Evolutionary conservation across 1,140 invertebrate species (phyloP), one percentile per base, ranked within the genome.

Genomic region (Mya arenaria): DNA sequence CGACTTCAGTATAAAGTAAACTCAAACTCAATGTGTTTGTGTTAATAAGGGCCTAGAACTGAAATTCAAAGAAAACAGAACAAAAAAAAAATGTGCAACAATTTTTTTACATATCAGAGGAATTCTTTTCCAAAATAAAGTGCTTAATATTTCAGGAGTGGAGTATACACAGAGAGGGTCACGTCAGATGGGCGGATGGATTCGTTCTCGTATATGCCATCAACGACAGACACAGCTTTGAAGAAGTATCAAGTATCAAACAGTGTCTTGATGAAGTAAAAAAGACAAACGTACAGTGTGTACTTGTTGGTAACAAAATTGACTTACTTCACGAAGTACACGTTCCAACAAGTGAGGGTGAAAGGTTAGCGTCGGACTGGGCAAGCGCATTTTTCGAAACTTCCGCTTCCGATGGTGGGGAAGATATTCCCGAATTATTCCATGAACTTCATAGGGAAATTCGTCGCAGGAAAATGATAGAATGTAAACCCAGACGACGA

Each of bases 251-350:
- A 85, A 96, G 96, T 88, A 66, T 91, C 28, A 91, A 91, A 78
- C 85, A 88, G 63, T 82, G 96, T 95, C 68, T 90, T 87, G 96
- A 97, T 87, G 93, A 96, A 37, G 93, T 95, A 84, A 94, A 95
- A 81, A 94, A 95, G 87, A 91, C 88, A 44, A 91, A 91, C 80
- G 88, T 88, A 0, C 87, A 89, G 37, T 94, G 97, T 28, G 95
- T 97, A 32, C 91, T 97, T 66, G 96, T 97, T 17, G 97, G 95
- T 28, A 98, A 98, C 90, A 99, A 99, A 94, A 96, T 95, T 19
- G 97, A 98, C 89, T 97, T 98, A 95, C 96, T 97, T 41, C 97
- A 98, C 92, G 93, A 98, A 69, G 93, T 97, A 86, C 96, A 97
- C 94, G 96, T 98, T 60, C 97, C 95, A 86, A 94, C 94, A 8